A percentile compares a stretch with the other conserved stretches of the same genome.
Conservation (phyloP, 1,140 invertebrate species). For the Dendrolimus punctatus region DNA sequence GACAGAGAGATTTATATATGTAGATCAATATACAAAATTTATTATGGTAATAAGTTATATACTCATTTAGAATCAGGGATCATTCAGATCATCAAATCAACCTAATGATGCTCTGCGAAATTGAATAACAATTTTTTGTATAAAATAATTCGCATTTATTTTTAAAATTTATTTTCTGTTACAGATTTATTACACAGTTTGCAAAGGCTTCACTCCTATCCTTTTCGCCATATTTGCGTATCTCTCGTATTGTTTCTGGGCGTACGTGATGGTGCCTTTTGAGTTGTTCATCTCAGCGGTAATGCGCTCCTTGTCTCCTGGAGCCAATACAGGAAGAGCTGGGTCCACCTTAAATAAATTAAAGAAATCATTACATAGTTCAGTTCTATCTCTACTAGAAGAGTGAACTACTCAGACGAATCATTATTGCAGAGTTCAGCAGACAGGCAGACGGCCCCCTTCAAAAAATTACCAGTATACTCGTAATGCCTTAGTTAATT, state of each 20-base stretch:
- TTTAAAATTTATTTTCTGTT: not conserved
- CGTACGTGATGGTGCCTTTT: conserved; percentile 85
- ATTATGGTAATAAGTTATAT: no score
- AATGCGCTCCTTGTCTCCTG: conserved; percentile 88
- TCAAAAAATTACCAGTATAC: no score
- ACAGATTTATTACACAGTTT: conserved; percentile 18
- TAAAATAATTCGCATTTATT: not conserved
- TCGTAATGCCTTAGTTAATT: no score
- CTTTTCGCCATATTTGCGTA: conserved; percentile 56
- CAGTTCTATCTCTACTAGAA: no score
- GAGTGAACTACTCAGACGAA: no score
- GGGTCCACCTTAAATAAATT: conserved; percentile 73
- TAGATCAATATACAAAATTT: no score
- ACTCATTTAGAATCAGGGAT: no score
- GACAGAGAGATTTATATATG: no score
- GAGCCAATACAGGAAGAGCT: conserved; percentile 79
- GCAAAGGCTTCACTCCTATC: conserved; percentile 73
- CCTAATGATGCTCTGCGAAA: no score
- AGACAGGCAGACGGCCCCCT: no score
- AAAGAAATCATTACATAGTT: conserved; percentile 6
- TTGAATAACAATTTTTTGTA: not conserved
- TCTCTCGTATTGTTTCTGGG: conserved; percentile 80
- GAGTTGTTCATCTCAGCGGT: conserved; percentile 79
- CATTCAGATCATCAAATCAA: no score
- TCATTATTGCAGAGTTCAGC: no score